A percentile compares a stretch with the other conserved stretches of the same genome.
Evolutionary conservation across 2,797 vertebrate species (phyloP).

Genomic region (Martes flavigula): DNA sequence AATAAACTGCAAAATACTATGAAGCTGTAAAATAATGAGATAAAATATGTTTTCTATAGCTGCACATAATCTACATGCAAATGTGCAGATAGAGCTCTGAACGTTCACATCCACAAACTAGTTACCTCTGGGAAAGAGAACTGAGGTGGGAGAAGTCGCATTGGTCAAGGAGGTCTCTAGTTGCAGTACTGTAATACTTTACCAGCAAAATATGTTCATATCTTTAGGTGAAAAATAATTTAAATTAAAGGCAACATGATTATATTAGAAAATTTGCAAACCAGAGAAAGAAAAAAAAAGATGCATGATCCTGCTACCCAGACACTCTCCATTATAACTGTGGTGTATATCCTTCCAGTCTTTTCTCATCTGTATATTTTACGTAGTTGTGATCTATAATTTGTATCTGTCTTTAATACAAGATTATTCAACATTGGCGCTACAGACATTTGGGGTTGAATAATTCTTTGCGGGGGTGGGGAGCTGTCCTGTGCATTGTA

Average conservation of each 20-base stretch:
- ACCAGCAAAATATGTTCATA: not conserved
- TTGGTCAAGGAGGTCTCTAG: not conserved
- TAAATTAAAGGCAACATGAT: conserved; percentile 21
- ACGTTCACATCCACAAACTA: not conserved
- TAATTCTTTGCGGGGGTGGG: not conserved
- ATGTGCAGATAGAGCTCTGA: not conserved
- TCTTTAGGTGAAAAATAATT: not conserved
- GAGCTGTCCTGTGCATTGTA: not conserved
- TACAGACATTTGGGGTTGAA: not conserved
- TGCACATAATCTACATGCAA: not conserved
- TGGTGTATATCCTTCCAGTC: not conserved
- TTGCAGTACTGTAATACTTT: not conserved
- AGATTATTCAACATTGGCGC: not conserved
- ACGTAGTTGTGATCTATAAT: not conserved
- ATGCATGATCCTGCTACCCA: not conserved
- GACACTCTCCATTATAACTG: not conserved
- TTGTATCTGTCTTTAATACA: conserved; percentile 12
- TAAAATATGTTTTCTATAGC: not conserved
- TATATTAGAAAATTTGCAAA: conserved; percentile 16
- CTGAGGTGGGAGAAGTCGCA: not conserved
- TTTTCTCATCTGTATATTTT: not conserved
- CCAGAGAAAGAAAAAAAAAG: not conserved
- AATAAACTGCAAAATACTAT: no score
- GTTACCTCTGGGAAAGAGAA: not conserved
- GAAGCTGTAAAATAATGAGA: no score